These are phyloP conservation scores for Synchiropus splendidus DNA, from an alignment of 2,113 vertebrate species.

Conservation along the genomic window DNA sequence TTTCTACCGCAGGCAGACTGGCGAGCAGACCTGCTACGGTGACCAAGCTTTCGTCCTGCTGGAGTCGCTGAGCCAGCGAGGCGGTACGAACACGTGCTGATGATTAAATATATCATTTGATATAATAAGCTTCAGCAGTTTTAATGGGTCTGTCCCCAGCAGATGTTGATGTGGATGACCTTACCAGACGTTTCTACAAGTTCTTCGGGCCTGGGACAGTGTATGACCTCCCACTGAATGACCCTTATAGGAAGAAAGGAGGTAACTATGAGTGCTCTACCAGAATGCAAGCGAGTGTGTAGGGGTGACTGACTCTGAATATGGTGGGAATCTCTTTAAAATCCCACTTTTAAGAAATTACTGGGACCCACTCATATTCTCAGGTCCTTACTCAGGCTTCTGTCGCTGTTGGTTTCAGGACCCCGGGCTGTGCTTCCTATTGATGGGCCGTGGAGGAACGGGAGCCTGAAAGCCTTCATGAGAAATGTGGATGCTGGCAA, in stretches of 20 bases:
- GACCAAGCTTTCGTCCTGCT: conserved; percentile 63
- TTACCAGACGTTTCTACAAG: conserved; percentile 44
- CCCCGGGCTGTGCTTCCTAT: conserved; percentile 58
- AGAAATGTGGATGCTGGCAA: conserved; percentile 58
- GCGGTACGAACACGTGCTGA: conserved; percentile 38
- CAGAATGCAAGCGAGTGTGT: too few species aligned
- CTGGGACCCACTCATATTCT: too few species aligned
- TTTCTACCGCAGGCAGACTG: conserved; percentile 51
- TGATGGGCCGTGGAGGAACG: conserved; percentile 54
- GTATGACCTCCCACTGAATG: conserved; percentile 60
- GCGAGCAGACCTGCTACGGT: conserved; percentile 64
- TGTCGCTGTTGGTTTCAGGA: conserved; percentile 16
- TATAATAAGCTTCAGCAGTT: too few species aligned
- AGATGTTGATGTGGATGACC: conserved; percentile 51
- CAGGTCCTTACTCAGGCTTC: conserved; percentile 15
- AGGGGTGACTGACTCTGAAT: too few species aligned
- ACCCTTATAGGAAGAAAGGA: conserved; percentile 55
- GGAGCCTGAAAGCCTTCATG: conserved; percentile 56
- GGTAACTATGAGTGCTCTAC: conserved; percentile 21
- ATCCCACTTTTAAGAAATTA: too few species aligned
- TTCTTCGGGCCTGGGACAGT: conserved; percentile 57
- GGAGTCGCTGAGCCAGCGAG: conserved; percentile 54
- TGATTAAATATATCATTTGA: neutral
- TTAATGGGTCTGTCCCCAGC: neutral
- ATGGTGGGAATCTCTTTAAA: too few species aligned